Evolutionary conservation across 2,113 vertebrate species (phyloP).

Genomic region (Solenodon paradoxus): DNA sequence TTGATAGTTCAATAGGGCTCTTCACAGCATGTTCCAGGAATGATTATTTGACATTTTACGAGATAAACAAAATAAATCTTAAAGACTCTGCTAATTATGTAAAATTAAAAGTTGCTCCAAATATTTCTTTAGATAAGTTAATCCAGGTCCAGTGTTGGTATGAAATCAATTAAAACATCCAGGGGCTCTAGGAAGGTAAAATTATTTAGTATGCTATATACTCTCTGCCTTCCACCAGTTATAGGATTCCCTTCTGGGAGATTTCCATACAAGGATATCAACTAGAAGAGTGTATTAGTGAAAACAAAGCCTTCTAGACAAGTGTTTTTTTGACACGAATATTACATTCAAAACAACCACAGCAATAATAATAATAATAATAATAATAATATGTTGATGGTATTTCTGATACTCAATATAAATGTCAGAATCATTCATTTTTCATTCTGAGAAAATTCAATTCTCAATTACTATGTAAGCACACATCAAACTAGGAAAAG

Average conservation of each 20-base stretch:
- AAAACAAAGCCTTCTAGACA: slow-evolving; percentile 40
- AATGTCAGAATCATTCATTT: slow-evolving; percentile 4
- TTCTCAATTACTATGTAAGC: slow-evolving; percentile 48
- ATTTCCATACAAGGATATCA: slow-evolving; percentile 47
- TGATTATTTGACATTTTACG: background rate
- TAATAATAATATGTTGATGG: background rate
- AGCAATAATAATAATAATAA: slow-evolving; percentile 18
- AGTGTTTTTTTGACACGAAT: slow-evolving; percentile 7
- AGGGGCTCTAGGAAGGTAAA: background rate
- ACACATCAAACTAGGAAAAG: slow-evolving; percentile 51
- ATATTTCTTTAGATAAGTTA: slow-evolving; percentile 33
- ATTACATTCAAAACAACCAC: slow-evolving; percentile 44
- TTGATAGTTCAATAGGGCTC: background rate
- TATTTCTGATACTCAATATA: slow-evolving; percentile 32
- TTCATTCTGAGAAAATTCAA: slow-evolving; percentile 47
- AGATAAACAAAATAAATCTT: background rate
- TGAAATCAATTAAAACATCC: slow-evolving; percentile 18
- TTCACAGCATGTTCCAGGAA: background rate
- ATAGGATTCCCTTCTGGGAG: slow-evolving; percentile 23
- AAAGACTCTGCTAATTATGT: background rate
- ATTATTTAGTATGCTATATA: background rate
- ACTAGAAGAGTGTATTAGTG: slow-evolving; percentile 48
- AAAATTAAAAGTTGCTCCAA: background rate
- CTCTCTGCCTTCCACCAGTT: background rate
- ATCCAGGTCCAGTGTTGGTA: background rate